These are phyloP conservation scores for Bubo scandiacus DNA, from an alignment of 2,113 vertebrate species.

Conservation along the genomic window DNA sequence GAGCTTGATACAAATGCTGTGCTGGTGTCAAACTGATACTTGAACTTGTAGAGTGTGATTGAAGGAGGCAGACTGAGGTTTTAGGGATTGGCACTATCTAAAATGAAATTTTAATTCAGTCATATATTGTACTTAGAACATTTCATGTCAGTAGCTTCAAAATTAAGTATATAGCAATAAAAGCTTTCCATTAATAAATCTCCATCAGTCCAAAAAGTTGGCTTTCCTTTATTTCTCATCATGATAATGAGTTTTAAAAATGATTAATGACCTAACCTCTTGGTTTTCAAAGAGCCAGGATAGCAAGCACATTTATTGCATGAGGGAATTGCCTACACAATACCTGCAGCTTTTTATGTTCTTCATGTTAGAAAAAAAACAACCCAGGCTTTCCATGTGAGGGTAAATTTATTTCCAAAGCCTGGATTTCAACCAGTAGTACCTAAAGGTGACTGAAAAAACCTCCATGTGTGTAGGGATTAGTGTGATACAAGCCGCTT, in stretches of 20 bases:
- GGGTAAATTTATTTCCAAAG: background rate
- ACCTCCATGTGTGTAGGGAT: background rate
- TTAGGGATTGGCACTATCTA: background rate
- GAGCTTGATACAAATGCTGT: background rate
- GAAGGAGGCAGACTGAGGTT: background rate
- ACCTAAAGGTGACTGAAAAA: background rate
- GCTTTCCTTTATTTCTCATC: background rate
- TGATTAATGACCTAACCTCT: background rate
- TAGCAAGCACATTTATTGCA: background rate
- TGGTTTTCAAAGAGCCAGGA: background rate
- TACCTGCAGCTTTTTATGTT: background rate
- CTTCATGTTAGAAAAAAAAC: background rate
- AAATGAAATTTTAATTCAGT: slow-evolving; percentile 28
- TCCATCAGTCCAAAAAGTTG: background rate
- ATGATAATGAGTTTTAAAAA: background rate
- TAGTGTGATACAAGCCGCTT: background rate
- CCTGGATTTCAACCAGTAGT: background rate
- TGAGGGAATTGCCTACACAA: background rate
- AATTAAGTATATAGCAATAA: background rate
- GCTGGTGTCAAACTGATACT: background rate
- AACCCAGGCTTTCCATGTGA: background rate
- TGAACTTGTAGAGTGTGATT: background rate
- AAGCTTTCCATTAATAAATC: background rate
- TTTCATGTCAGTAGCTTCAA: background rate
- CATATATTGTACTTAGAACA: background rate